These are phyloP conservation scores for Andrena bucephala DNA, from an alignment of 2,888 invertebrate species.

Conservation along the genomic window DNA sequence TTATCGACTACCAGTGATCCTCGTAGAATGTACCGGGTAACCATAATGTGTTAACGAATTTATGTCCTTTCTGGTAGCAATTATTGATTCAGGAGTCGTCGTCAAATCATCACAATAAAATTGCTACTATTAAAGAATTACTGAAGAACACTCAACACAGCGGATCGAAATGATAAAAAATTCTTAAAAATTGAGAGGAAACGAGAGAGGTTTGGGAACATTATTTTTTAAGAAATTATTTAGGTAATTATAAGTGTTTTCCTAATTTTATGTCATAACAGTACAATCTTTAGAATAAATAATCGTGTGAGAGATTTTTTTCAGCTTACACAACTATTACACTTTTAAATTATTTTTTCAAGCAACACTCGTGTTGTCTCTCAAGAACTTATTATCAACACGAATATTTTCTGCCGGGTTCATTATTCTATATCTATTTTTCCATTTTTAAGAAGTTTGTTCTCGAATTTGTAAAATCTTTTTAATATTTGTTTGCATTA, in stretches of 20 bases:
- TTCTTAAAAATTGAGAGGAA: not conserved
- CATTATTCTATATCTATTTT: too few relatives aligned
- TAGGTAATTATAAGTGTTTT: not conserved
- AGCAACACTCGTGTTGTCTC: too few relatives aligned
- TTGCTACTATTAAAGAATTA: not conserved
- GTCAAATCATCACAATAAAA: not conserved
- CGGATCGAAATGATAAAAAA: not conserved
- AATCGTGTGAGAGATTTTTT: too few relatives aligned
- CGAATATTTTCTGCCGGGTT: too few relatives aligned
- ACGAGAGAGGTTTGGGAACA: not conserved
- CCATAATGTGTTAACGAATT: not conserved
- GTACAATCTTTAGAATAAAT: too few relatives aligned
- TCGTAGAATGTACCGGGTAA: slow-evolving; percentile 26
- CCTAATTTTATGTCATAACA: too few relatives aligned
- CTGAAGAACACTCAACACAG: not conserved
- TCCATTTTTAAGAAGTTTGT: too few relatives aligned
- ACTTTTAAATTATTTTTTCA: too few relatives aligned
- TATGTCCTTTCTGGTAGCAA: not conserved
- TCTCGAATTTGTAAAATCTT: too few relatives aligned
- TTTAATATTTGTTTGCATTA: too few relatives aligned
- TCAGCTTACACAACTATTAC: too few relatives aligned
- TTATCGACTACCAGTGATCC: slow-evolving; percentile 34
- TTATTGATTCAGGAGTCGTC: not conserved
- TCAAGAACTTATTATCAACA: too few relatives aligned
- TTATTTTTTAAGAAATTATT: not conserved